Evolutionary conservation across 2,797 vertebrate species (phyloP).

Genomic region (Chelon labrosus): DNA sequence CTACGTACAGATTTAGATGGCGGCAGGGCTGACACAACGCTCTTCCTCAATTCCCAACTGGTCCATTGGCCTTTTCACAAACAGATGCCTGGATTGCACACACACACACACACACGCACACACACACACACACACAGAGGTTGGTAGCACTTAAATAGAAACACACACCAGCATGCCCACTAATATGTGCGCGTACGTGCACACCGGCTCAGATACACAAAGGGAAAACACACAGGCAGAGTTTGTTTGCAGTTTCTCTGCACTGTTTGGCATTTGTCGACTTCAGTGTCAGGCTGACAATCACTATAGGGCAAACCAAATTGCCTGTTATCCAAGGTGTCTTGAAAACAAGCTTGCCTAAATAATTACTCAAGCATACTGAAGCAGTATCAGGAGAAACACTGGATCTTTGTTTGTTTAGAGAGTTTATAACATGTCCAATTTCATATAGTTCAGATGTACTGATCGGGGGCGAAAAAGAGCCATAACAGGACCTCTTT

Average conservation of each 20-base stretch:
- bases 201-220: neutral
- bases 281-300: slow-evolving; percentile 64
- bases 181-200: neutral
- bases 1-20: slow-evolving; percentile 69
- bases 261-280: slow-evolving; percentile 72
- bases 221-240: slow-evolving; percentile 23
- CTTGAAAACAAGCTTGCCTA: slow-evolving; percentile 60
- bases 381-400: slow-evolving; percentile 27
- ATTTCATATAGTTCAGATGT: slow-evolving; percentile 39
- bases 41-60: slow-evolving; percentile 61
- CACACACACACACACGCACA: slow-evolving; percentile 19
- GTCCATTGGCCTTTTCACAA: slow-evolving; percentile 73
- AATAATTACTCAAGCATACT: slow-evolving; percentile 63
- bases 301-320: slow-evolving; percentile 71
- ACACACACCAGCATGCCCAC: neutral
- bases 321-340: slow-evolving; percentile 58
- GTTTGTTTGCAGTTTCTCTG: slow-evolving; percentile 64
- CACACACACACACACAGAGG: neutral
- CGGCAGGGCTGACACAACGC: slow-evolving; percentile 52
- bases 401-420: slow-evolving; percentile 17
- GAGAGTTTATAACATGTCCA: slow-evolving; percentile 28
- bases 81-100: slow-evolving; percentile 42
- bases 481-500: slow-evolving; percentile 47
- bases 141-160: too few species aligned
- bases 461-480: slow-evolving; percentile 11